These are phyloP conservation scores for Phenganax subtilis DNA, from an alignment of 92 coral and sea anemone genomes.

Conservation along the genomic window DNA sequence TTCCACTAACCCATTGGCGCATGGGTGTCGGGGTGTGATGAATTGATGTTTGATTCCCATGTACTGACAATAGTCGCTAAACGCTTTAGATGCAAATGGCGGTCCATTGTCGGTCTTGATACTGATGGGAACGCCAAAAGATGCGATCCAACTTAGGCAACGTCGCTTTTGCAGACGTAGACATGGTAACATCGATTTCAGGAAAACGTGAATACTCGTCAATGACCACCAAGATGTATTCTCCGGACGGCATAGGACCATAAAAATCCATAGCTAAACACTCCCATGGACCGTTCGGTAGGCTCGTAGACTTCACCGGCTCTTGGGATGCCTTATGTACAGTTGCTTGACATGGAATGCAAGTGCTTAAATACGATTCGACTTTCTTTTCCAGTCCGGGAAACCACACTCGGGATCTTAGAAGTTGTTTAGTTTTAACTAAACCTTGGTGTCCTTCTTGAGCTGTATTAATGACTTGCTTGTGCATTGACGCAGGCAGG, in stretches of 20 bases:
- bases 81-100: slow-evolving; percentile 46
- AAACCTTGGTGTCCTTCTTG: slow-evolving; percentile 21
- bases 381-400: slow-evolving; percentile 1
- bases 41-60: slow-evolving; percentile 51
- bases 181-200: slow-evolving; percentile 20
- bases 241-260: slow-evolving; percentile 34
- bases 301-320: slow-evolving; percentile 11
- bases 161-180: slow-evolving; percentile 28
- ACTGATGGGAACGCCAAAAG: slow-evolving; percentile 38
- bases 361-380: not conserved
- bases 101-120: slow-evolving; percentile 54
- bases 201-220: slow-evolving; percentile 34
- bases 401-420: not conserved
- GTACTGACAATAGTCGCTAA: slow-evolving; percentile 27
- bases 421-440: slow-evolving; percentile 1
- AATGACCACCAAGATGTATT: slow-evolving; percentile 29
- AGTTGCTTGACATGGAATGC: slow-evolving; percentile 33
- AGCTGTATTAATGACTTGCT: not conserved
- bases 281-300: slow-evolving; percentile 33
- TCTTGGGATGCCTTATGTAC: slow-evolving; percentile 30
- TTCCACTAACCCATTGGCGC: slow-evolving; percentile 54
- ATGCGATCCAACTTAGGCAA: slow-evolving; percentile 44
- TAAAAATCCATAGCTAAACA: slow-evolving; percentile 23
- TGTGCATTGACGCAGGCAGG: slow-evolving; percentile 10
- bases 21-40: slow-evolving; percentile 49